These are phyloP conservation scores for Cephalopachus bancanus DNA, from an alignment of 2,797 vertebrate species.

Conservation along the genomic window DNA sequence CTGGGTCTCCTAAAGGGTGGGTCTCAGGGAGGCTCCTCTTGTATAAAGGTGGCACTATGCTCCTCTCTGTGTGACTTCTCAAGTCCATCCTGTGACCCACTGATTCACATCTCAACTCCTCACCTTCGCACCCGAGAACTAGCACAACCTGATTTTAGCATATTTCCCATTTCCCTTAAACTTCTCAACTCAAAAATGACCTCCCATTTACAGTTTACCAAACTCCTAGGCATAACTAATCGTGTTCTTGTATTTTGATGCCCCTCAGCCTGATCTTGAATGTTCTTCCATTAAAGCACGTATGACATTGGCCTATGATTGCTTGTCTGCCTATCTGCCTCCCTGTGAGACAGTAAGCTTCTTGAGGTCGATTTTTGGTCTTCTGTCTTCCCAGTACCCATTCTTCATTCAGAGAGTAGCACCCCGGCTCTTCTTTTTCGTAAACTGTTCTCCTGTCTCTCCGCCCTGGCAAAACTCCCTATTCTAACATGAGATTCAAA, in stretches of 20 bases:
- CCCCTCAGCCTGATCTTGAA: not conserved
- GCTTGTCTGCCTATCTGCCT: not conserved
- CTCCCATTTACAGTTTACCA: not conserved
- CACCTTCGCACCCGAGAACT: not conserved
- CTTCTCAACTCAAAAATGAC: not conserved
- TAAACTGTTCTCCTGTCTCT: not conserved
- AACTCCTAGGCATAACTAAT: not conserved
- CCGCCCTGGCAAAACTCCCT: not conserved
- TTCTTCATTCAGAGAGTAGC: slow-evolving; percentile 32
- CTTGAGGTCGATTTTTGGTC: not conserved
- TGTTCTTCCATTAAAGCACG: not conserved
- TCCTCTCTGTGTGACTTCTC: not conserved
- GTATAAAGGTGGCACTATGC: not conserved
- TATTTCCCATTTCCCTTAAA: not conserved
- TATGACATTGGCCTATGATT: not conserved
- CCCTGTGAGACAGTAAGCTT: not conserved
- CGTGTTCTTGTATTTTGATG: not conserved
- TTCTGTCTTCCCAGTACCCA: not conserved
- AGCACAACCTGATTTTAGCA: not conserved
- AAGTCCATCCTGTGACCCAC: not conserved
- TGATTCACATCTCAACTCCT: not conserved
- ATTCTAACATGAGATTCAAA: not conserved
- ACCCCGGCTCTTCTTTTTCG: not conserved
- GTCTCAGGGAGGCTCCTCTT: not conserved
- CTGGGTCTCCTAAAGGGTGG: not conserved